Percentiles rank a stretch among this genome's conserved stretches.
phyloP scores from a whole-genome alignment of 2,888 invertebrate species.

The Notocelia uddmanniana region DNA sequence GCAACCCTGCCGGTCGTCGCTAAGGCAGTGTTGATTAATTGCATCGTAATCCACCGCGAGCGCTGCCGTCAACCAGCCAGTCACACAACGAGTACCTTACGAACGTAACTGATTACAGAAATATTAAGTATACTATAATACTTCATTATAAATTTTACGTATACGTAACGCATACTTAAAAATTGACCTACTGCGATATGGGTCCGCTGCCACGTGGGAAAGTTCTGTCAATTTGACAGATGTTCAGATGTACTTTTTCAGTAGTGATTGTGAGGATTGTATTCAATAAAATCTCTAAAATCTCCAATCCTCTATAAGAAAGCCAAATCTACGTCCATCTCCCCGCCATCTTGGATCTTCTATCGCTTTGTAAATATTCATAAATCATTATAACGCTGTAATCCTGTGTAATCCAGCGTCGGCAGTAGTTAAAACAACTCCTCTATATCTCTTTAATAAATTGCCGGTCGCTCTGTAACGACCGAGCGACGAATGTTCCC shows the following conservation, averaged over 20 bases:
- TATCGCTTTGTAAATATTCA: slow-evolving; percentile 26
- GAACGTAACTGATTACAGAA: too few species aligned
- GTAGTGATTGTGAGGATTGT: too few species aligned
- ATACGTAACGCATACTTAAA: too few species aligned
- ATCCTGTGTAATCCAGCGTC: slow-evolving; percentile 14
- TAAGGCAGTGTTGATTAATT: slow-evolving; percentile 68
- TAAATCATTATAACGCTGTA: slow-evolving; percentile 25
- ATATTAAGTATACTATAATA: too few species aligned
- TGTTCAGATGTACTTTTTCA: too few species aligned
- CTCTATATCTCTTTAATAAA: slow-evolving; percentile 64
- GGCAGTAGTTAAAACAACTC: slow-evolving; percentile 43
- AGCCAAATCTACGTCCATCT: neutral
- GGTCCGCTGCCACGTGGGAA: too few species aligned
- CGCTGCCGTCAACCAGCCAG: slow-evolving; percentile 11
- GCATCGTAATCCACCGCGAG: slow-evolving; percentile 60
- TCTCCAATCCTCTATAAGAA: neutral
- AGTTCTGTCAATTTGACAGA: too few species aligned
- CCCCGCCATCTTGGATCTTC: slow-evolving; percentile 14
- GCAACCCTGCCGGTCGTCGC: slow-evolving; percentile 52
- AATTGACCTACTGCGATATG: too few species aligned
- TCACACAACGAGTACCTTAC: slow-evolving; percentile 9
- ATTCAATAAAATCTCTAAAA: too few species aligned
- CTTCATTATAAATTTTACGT: too few species aligned
- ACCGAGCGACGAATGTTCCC: slow-evolving; percentile 65
- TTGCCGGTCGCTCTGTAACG: slow-evolving; percentile 55